Conservation (phyloP, 2,888 invertebrate genomes). For the Athalia rosae region DNA sequence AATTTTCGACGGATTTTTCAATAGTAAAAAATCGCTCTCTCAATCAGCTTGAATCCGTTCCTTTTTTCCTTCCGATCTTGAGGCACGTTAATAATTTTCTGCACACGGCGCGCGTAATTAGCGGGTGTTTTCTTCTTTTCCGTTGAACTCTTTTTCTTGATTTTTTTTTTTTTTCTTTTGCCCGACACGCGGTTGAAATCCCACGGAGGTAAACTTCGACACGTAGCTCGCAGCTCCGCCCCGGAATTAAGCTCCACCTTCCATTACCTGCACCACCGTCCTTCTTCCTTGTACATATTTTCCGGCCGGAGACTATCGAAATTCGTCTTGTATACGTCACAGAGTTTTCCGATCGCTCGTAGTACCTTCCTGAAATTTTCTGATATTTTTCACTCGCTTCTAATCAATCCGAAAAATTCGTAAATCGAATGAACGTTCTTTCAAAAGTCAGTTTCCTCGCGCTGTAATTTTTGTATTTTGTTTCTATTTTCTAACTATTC, state of each 20-base stretch:
- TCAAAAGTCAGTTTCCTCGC: too few species aligned
- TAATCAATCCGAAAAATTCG: too few species aligned
- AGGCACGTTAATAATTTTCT: background rate
- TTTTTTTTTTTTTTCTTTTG: background rate
- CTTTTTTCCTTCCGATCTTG: background rate
- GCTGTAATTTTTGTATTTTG: too few species aligned
- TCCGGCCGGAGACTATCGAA: too few species aligned
- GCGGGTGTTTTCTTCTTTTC: background rate
- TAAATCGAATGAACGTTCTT: too few species aligned
- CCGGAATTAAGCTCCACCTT: constrained; percentile 35
- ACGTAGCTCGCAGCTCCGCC: constrained; percentile 36
- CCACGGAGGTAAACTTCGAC: constrained; percentile 33
- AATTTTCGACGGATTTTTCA: too few species aligned
- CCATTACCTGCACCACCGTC: constrained; percentile 4
- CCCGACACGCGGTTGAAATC: constrained; percentile 13
- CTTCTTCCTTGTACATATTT: background rate
- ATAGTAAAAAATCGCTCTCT: background rate
- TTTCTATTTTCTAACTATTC: background rate
- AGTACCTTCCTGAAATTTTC: too few species aligned
- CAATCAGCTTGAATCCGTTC: background rate
- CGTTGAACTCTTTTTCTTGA: background rate
- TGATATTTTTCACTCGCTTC: too few species aligned
- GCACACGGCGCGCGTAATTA: too few species aligned
- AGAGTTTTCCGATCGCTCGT: too few species aligned
- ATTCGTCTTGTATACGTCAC: too few species aligned